Evolutionary conservation across 2,888 invertebrate genomes (phyloP), one percentile per base, ranked within the genome.

Genomic region (Drosophila tanythrix): DNA sequence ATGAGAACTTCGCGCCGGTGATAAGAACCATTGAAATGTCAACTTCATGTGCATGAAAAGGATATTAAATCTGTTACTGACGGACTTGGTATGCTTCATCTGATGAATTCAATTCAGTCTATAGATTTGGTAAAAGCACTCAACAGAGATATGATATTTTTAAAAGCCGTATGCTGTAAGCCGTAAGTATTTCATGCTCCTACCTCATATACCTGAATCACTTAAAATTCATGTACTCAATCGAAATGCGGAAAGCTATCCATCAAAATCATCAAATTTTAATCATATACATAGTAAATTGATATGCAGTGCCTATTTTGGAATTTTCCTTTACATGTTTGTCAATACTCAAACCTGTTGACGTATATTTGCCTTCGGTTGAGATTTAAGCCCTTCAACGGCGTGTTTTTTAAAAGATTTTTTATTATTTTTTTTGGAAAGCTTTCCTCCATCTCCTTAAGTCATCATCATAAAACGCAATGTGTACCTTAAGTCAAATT

Each of bases 401-500:
- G 29, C 33, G 36, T 36, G 36, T 59, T 76, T 21, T 21, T 48
- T 52, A 43, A 13, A 13, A 51, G 33, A 57, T 56, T 43, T 27
- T 62, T 62, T 78, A 43, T 25, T 40, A 46, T 33, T 25, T 74
- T 56, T 36, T 57, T 67, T 27, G 10, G 13, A 48, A 21, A 56
- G 48, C 29, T 60, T 62, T 65, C 8, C 46, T 51, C 38, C 73
- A 52, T 27, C 68, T 59, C 59, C 69, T 40, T 62, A 59, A 83
- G 79, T 72, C 80, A 79, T 79, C 79, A 66, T 64, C 86, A 83
- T 84, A 84, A 84, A 84, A 87, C 50, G 62, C 69, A 79, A 83
- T 76, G 78, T 82, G 76, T 84, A 85, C 89, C 84, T 77, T 75
- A 82, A 88, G 88, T 82, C 72, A 82, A 82, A 89, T 84, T 75